A percentile compares a stretch with the other conserved stretches of the same genome.
phyloP scores from a whole-genome alignment of 64 coral and sea anemone genomes.

The Montipora sp. region DNA sequence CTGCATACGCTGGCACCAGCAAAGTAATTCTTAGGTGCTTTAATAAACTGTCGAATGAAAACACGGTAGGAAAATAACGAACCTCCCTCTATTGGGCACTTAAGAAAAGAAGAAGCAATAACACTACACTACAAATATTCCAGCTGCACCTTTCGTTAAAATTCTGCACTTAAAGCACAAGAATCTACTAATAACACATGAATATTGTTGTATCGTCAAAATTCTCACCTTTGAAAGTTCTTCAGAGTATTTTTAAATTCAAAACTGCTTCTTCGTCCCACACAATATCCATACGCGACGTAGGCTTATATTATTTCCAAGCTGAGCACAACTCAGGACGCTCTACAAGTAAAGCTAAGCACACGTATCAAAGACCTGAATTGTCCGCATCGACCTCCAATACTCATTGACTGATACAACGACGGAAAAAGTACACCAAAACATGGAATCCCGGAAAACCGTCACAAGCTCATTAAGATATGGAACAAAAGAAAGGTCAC shows the following conservation, averaged over 20 bases:
- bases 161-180: no score
- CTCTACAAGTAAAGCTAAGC: background rate
- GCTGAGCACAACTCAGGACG: no score
- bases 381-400: background rate
- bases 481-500: background rate
- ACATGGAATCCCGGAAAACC: background rate
- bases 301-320: background rate
- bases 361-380: background rate
- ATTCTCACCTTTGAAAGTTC: background rate
- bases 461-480: no score
- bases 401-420: background rate
- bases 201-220: background rate
- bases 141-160: no score
- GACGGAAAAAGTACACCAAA: background rate
- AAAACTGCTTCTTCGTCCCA: background rate
- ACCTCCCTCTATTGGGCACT: no score
- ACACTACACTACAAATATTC: no score
- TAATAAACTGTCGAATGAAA: no score
- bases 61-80: no score
- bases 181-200: no score
- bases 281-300: background rate
- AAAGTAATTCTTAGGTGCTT: no score
- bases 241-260: background rate
- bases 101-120: no score
- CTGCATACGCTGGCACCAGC: no score